Conservation (phyloP, 1,140 invertebrate species). For the Listronotus bonariensis region DNA sequence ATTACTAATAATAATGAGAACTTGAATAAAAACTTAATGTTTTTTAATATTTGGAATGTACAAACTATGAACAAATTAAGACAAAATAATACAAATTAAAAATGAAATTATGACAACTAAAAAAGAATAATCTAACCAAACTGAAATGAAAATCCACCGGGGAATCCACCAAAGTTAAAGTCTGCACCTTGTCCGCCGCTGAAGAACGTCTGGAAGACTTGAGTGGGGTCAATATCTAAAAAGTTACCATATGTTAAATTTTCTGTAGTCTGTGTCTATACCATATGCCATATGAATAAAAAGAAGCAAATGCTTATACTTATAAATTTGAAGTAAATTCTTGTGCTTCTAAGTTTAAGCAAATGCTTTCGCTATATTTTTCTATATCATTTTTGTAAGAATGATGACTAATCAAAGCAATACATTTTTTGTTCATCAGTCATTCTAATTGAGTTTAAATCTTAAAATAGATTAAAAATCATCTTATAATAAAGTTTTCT, state of each 20-base stretch:
- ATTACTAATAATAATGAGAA: too few relatives aligned
- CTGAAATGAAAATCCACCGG: conserved; percentile 69
- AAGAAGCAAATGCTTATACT: too few relatives aligned
- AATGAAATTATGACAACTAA: not conserved
- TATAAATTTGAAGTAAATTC: too few relatives aligned
- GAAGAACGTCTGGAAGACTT: conserved; percentile 82
- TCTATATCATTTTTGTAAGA: too few relatives aligned
- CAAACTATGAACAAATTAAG: conserved; percentile 3
- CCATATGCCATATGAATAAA: too few relatives aligned
- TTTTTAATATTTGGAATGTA: conserved; percentile 8
- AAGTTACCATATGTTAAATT: conserved; percentile 52
- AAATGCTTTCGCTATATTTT: too few relatives aligned
- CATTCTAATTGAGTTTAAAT: too few relatives aligned
- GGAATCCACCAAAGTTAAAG: conserved; percentile 58
- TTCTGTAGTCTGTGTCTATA: not conserved
- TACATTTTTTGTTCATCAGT: too few relatives aligned
- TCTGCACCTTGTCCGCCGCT: conserved; percentile 60
- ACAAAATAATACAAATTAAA: not conserved
- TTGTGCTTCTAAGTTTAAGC: too few relatives aligned
- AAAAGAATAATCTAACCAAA: conserved; percentile 60
- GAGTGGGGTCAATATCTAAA: conserved; percentile 76
- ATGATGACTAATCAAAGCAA: not conserved
- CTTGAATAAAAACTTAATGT: too few relatives aligned
- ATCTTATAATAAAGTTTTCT: conserved; percentile 1
- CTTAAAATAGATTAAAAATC: too few relatives aligned